phyloP scores from a whole-genome alignment of 2,113 vertebrate genomes.

The Brachypodius melanocephalos region DNA sequence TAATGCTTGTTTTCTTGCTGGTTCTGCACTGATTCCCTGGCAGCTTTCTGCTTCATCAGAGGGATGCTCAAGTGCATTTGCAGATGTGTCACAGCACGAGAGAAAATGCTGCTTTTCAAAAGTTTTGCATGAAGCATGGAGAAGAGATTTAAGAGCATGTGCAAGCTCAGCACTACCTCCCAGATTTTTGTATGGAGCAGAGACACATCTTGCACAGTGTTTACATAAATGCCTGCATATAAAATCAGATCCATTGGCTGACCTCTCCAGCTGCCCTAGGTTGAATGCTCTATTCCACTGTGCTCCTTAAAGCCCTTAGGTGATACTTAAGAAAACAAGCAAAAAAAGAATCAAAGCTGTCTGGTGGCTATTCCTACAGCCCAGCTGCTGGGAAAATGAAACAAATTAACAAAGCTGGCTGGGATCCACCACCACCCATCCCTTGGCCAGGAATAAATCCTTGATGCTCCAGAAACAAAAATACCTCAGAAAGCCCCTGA shows the following conservation, averaged over 20 bases:
- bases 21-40: not conserved
- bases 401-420: not conserved
- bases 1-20: not conserved
- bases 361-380: not conserved
- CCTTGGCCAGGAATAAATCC: not conserved
- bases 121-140: not conserved
- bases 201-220: accelerated
- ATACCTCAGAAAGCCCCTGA: not conserved
- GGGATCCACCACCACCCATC: not conserved
- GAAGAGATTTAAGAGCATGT: not conserved
- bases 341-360: not conserved
- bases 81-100: accelerated
- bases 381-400: not conserved
- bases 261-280: not conserved
- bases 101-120: not conserved
- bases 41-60: not conserved
- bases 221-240: not conserved
- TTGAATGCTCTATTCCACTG: not conserved
- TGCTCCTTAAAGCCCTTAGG: not conserved
- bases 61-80: not conserved
- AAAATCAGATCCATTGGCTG: not conserved
- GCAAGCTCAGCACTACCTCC: accelerated
- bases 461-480: not conserved
- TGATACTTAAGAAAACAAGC: not conserved
- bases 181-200: not conserved